A percentile compares a stretch with the other conserved stretches of the same genome.
phyloP scores from a whole-genome alignment of 1,140 invertebrate genomes.

The Achatina immaculata region DNA sequence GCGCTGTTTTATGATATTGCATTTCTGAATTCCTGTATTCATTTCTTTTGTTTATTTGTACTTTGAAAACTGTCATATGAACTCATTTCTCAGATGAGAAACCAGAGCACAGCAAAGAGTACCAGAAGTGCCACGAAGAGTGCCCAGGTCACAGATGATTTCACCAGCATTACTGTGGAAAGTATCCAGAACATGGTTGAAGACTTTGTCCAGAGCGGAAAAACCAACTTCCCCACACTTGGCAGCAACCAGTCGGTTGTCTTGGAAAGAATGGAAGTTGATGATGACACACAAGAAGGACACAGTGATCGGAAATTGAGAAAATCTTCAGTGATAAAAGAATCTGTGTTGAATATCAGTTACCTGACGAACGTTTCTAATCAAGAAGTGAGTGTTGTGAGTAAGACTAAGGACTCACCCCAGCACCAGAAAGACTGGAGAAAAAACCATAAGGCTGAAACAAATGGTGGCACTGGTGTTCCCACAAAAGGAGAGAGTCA shows the following conservation, averaged over 20 bases:
- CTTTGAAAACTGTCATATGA: too few species aligned
- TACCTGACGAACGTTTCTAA: slow-evolving; percentile 43
- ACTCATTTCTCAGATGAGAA: slow-evolving; percentile 32
- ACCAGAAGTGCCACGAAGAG: slow-evolving; percentile 23
- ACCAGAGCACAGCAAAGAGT: slow-evolving; percentile 42
- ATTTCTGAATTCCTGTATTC: too few species aligned
- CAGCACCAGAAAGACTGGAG: background rate
- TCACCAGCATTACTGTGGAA: background rate
- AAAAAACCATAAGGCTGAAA: background rate
- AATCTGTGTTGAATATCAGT: slow-evolving; percentile 45
- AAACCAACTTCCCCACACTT: background rate
- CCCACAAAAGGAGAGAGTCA: background rate
- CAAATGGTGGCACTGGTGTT: background rate
- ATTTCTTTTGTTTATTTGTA: too few species aligned
- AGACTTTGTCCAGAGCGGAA: background rate
- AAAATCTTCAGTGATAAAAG: slow-evolving; percentile 41
- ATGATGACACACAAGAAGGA: background rate
- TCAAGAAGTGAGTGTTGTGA: slow-evolving; percentile 2
- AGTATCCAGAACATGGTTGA: background rate
- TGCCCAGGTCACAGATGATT: slow-evolving; percentile 4
- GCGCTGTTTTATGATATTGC: too few species aligned
- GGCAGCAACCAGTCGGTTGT: slow-evolving; percentile 1
- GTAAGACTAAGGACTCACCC: slow-evolving; percentile 16
- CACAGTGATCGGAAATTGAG: background rate
- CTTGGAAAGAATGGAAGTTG: background rate